Evolutionary conservation across 2,797 vertebrate species (phyloP).

Genomic region (Danionella dracula): DNA sequence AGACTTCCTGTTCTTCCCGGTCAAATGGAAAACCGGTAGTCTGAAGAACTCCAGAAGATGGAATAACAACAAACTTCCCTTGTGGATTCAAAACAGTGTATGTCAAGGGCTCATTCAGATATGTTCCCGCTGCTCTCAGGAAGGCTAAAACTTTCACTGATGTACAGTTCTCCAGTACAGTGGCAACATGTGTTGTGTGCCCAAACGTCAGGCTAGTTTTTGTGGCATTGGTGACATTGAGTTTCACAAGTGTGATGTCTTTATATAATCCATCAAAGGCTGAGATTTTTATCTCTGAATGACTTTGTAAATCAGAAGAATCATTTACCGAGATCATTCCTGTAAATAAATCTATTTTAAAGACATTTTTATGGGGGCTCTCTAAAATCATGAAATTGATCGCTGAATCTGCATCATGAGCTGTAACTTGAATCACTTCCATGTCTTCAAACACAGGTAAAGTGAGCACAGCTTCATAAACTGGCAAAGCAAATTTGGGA

Average conservation of each 20-base stretch:
- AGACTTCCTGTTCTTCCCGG: conserved; percentile 75
- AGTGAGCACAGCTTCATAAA: conserved; percentile 70
- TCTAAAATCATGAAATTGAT: conserved; percentile 80
- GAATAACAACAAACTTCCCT: conserved; percentile 74
- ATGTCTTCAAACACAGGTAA: conserved; percentile 75
- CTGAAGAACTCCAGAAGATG: conserved; percentile 82
- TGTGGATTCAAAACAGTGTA: conserved; percentile 81
- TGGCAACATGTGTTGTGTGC: conserved; percentile 63
- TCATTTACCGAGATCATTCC: conserved; percentile 79
- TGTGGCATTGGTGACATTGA: conserved; percentile 70
- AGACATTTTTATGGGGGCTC: conserved; percentile 71
- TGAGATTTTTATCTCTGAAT: conserved; percentile 73
- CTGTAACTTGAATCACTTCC: conserved; percentile 75
- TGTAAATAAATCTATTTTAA: conserved; percentile 72
- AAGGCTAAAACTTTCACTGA: conserved; percentile 68
- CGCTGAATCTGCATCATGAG: conserved; percentile 80
- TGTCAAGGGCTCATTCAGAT: conserved; percentile 82
- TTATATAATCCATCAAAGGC: conserved; percentile 84
- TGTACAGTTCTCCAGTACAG: conserved; percentile 75
- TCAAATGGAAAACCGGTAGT: conserved; percentile 84
- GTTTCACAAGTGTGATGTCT: conserved; percentile 71
- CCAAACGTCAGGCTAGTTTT: conserved; percentile 75
- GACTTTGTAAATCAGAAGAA: conserved; percentile 58
- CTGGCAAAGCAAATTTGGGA: conserved; percentile 73
- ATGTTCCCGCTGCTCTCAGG: conserved; percentile 73